Evolutionary conservation across 2,113 vertebrate genomes (phyloP).

Genomic region (Leucoraja erinaceus): DNA sequence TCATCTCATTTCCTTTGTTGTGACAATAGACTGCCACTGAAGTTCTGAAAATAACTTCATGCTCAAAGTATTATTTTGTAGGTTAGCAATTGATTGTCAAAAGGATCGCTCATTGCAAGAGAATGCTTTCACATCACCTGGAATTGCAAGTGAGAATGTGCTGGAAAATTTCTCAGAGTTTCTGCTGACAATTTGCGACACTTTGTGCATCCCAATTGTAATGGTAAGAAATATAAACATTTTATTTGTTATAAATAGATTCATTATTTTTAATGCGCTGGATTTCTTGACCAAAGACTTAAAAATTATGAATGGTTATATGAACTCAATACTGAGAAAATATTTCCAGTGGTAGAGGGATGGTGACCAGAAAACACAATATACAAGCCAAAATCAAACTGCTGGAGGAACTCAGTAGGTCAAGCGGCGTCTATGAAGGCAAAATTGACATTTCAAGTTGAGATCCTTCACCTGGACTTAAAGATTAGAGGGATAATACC

Average conservation of each 20-base stretch:
- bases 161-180: conserved; percentile 73
- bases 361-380: neutral
- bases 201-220: conserved; percentile 74
- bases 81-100: conserved; percentile 75
- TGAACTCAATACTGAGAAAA: no score
- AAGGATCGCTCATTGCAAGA: conserved; percentile 68
- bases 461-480: no score
- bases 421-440: no score
- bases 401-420: no score
- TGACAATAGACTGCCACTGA: neutral
- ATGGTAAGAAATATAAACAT: conserved; percentile 57
- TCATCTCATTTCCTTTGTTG: neutral
- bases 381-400: no score
- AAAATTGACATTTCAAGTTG: no score
- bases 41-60: neutral
- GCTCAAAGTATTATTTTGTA: conserved; percentile 44
- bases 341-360: neutral
- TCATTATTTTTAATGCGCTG: neutral
- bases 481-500: no score
- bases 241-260: neutral
- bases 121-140: conserved; percentile 77
- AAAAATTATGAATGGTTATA: no score
- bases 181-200: conserved; percentile 76
- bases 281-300: no score
- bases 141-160: conserved; percentile 59